Evolutionary conservation across 2,888 invertebrate genomes (phyloP), one percentile per base, ranked within the genome.

Genomic region (Chydorus sphaericus): DNA sequence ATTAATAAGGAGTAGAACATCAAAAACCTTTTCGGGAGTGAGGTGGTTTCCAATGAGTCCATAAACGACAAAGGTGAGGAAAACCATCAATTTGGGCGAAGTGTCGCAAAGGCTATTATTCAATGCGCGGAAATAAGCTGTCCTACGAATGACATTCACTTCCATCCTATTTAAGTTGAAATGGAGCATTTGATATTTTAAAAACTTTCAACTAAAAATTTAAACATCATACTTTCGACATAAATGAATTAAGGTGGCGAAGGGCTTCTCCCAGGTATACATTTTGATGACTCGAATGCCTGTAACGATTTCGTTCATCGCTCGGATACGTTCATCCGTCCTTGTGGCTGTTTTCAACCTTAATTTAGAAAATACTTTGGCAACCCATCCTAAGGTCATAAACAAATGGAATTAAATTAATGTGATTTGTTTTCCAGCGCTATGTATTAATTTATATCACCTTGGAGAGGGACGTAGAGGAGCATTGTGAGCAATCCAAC

Each of bases 401-500:
- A 16, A n/a, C n/a, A n/a, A 10, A 39, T 18, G 8, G 8, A 8
- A 8, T 18, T 39, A 6, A 16, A 10, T 16, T 10, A 39, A 20
- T 10, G n/a, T 33, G n/a, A 39, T 20, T 39, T 18, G n/a, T 6
- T n/a, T 18, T 18, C n/a, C 18, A n/a, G 18, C n/a, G n/a, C 39
- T 39, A 26, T 1, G 20, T 20, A 51, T 8, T 48, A n/a, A n/a
- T n/a, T n/a, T n/a, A n/a, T n/a, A n/a, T 60, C 69, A 81, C 85
- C 83, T 75, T 94, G 90, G 30, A 90, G 75, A 0, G 92, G 91
- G 59, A 92, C 77, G 0, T 89, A 81, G 60, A 91, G 65, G 10
- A 92, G 72, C 23, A 93, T 77, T 18, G 84, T 79, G 1, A 78
- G 75, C 54, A 92, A 82, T 7, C 92, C 92, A 28, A 86, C 78